phyloP scores from a whole-genome alignment of 2,113 vertebrate species.

The Thalassoma bifasciatum region DNA sequence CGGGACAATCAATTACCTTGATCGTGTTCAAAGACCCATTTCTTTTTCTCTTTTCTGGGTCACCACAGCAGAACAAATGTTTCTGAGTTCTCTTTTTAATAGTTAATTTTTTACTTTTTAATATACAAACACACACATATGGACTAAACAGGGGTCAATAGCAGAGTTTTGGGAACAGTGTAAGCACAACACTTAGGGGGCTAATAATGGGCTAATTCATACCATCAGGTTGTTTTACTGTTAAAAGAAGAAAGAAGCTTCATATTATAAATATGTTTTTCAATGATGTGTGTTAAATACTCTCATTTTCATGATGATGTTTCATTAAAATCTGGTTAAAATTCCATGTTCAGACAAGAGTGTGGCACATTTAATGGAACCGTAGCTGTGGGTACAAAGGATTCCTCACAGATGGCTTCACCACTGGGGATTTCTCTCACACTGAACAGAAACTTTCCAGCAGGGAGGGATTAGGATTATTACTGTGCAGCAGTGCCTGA shows the following conservation, averaged over 20 bases:
- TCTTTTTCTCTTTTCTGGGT: no score
- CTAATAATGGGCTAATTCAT: no score
- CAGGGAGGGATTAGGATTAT: background rate
- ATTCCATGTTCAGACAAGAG: conserved; percentile 1
- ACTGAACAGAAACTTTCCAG: background rate
- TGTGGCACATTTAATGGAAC: background rate
- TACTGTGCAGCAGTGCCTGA: background rate
- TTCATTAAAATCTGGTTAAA: background rate
- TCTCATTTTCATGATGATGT: background rate
- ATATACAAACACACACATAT: background rate
- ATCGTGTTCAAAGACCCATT: no score
- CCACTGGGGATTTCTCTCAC: background rate
- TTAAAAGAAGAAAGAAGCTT: background rate
- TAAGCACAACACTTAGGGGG: no score
- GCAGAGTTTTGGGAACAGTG: no score
- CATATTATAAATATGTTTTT: background rate
- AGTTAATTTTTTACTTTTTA: no score
- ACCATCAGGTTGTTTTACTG: background rate
- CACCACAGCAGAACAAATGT: no score
- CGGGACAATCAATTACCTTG: no score
- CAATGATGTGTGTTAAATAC: background rate
- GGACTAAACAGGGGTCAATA: no score
- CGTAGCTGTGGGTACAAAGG: background rate
- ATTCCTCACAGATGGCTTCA: background rate
- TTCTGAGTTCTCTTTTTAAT: no score